Base-by-base conservation (phyloP, 2,797 vertebrate species). In the Spinus pinus region DNA sequence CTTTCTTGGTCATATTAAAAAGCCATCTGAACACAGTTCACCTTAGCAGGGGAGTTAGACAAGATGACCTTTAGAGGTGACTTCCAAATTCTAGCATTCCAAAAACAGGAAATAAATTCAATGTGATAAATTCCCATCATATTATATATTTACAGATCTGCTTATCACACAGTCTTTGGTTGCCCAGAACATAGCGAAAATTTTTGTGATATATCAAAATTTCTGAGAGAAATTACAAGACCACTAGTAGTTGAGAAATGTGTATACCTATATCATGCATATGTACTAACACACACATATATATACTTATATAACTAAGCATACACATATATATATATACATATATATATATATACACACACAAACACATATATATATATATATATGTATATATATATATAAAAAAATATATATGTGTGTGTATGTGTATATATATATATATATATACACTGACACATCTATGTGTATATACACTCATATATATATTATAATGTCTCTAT, bases 401-500 rank as follows among this genome's bases (percentile, higher is more conserved):
- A 14, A n/a, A n/a, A n/a, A n/a, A n/a, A n/a, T 3, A 25, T 42
- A 9, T 42, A 7, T 33, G 10, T 37, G 12, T 39, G 6, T 39
- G 6, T 39, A 6, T 25, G 14, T 16, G 9, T 20, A 2, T 28
- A 8, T 31, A 18, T 16, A 2, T 6, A 17, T 3, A 31, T 42
- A 19, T 42, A 19, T 33, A 8, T 21, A 17, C 12, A 49, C 2
- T 41, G 1, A n/a, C 5, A n/a, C 3, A 27, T 4, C 6, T 39
- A 39, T 5, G 5, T 2, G 3, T 31, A 1, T n/a, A 6, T 27
- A 46, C 12, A 12, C 17, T 13, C 9, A 30, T 2, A 9, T 5
- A 27, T 9, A 2, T 14, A 12, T 7, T 11, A 51, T 17, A 51
- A 27, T 9, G 3, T 12, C 12, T 24, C 20, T 13, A 64, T 39